Percentiles rank a stretch among this genome's conserved stretches.
Conservation (phyloP, 2,113 vertebrate species). For the Australoheros scitulus region DNA sequence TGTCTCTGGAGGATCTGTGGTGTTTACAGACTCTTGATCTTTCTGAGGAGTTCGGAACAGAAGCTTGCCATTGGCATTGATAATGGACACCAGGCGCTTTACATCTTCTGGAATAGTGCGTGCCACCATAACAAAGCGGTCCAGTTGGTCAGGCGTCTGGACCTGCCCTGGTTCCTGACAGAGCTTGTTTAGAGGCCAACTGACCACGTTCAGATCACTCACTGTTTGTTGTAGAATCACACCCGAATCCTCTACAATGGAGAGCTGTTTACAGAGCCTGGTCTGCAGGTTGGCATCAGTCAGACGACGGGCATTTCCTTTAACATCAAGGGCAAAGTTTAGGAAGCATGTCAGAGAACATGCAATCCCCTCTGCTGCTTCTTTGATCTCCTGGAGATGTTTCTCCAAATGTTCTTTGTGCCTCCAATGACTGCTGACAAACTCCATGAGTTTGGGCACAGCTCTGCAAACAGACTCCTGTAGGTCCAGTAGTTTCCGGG, state of each 20-base stretch:
- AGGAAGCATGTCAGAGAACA: constrained; percentile 83
- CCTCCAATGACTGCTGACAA: constrained; percentile 92
- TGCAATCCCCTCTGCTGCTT: constrained; percentile 79
- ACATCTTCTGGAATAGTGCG: constrained; percentile 91
- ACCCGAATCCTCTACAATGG: constrained; percentile 84
- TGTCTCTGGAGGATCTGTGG: constrained; percentile 18
- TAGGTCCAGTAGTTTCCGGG: constrained; percentile 78
- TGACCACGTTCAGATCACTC: constrained; percentile 76
- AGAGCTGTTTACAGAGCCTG: constrained; percentile 87
- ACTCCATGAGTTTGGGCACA: constrained; percentile 86
- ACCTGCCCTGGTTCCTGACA: constrained; percentile 79
- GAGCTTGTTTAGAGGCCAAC: constrained; percentile 84
- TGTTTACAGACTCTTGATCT: constrained; percentile 44
- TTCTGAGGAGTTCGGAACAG: constrained; percentile 84
- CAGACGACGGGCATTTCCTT: constrained; percentile 77
- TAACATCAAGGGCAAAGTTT: constrained; percentile 82
- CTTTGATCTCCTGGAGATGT: constrained; percentile 83
- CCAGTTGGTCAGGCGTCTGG: constrained; percentile 86
- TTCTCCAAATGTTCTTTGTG: constrained; percentile 83
- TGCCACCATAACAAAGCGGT: constrained; percentile 91
- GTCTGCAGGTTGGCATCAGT: constrained; percentile 84
- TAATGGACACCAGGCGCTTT: constrained; percentile 89
- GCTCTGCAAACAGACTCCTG: constrained; percentile 84
- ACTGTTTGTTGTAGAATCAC: constrained; percentile 85
- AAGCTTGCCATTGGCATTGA: constrained; percentile 92